These are phyloP conservation scores for Gymnoscopelus microlampas DNA, from an alignment of 2,797 vertebrate species.

Conservation along the genomic window DNA sequence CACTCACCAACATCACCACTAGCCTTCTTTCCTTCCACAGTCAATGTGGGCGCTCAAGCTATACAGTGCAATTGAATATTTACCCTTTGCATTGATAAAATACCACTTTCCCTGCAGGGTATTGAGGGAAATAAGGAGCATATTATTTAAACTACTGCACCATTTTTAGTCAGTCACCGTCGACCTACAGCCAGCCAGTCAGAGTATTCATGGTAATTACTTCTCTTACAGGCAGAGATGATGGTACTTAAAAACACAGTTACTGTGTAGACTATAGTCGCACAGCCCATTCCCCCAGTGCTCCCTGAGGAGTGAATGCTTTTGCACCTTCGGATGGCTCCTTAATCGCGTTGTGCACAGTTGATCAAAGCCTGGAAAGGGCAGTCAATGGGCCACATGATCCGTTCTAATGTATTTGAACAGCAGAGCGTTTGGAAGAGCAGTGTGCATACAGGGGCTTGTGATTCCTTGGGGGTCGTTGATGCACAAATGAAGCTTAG, in stretches of 20 bases:
- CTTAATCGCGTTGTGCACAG: slow-evolving; percentile 37
- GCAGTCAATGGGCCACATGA: slow-evolving; percentile 66
- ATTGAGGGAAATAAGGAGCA: slow-evolving; percentile 10
- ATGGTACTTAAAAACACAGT: slow-evolving; percentile 31
- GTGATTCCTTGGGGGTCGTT: slow-evolving; percentile 30
- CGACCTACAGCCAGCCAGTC: slow-evolving; percentile 12
- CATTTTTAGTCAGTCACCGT: slow-evolving; percentile 37
- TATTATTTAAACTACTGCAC: slow-evolving; percentile 26
- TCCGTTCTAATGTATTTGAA: slow-evolving; percentile 61
- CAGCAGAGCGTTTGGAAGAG: slow-evolving; percentile 43
- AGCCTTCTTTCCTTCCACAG: no score
- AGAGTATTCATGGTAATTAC: slow-evolving; percentile 8
- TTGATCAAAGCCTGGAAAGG: slow-evolving; percentile 42
- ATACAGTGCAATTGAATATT: no score
- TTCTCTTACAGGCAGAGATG: slow-evolving; percentile 13
- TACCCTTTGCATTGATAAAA: no score
- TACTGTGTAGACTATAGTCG: slow-evolving; percentile 9
- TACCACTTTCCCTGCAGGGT: no score
- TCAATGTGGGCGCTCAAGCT: no score
- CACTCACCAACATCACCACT: no score
- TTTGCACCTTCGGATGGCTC: slow-evolving; percentile 32
- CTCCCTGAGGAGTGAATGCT: slow-evolving; percentile 26
- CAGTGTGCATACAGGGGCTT: slow-evolving; percentile 12
- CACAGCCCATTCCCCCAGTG: slow-evolving; percentile 24
- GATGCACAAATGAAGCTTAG: slow-evolving; percentile 35